phyloP scores from a whole-genome alignment of 2,888 invertebrate genomes.

The Erpobdella octoculata region DNA sequence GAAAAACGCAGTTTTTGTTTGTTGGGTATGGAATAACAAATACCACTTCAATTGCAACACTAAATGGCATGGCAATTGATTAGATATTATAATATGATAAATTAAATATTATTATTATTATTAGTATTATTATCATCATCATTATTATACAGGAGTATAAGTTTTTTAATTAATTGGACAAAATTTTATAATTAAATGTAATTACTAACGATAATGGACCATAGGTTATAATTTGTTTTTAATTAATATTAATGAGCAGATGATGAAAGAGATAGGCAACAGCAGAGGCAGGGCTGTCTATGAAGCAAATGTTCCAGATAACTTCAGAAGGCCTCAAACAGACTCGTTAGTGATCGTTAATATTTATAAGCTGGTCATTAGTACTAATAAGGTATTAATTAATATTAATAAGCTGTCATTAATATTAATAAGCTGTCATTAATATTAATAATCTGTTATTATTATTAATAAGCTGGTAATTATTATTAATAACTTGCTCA shows the following conservation, averaged over 20 bases:
- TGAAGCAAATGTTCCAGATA: conserved; percentile 90
- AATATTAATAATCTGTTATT: not conserved
- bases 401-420: not conserved
- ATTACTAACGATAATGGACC: not conserved
- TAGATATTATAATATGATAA: too few species aligned
- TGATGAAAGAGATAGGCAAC: conserved; percentile 94
- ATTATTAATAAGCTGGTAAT: not conserved
- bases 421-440: not conserved
- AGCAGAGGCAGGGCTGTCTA: conserved; percentile 86
- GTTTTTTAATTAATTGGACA: not conserved
- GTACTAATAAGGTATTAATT: not conserved
- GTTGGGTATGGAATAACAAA: too few species aligned
- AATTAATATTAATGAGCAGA: conserved; percentile 46
- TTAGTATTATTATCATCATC: too few species aligned
- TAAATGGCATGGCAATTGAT: not conserved
- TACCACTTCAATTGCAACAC: not conserved
- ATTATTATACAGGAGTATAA: not conserved
- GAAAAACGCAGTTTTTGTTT: too few species aligned
- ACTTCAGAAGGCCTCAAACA: conserved; percentile 76
- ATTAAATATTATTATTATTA: too few species aligned
- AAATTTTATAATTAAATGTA: not conserved
- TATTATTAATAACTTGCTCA: not conserved
- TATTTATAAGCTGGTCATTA: too few species aligned
- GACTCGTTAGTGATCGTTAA: conserved; percentile 54
- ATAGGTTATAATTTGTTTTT: not conserved